Evolutionary conservation across 1,140 invertebrate genomes (phyloP).

Genomic region (Bombus cullumanus): DNA sequence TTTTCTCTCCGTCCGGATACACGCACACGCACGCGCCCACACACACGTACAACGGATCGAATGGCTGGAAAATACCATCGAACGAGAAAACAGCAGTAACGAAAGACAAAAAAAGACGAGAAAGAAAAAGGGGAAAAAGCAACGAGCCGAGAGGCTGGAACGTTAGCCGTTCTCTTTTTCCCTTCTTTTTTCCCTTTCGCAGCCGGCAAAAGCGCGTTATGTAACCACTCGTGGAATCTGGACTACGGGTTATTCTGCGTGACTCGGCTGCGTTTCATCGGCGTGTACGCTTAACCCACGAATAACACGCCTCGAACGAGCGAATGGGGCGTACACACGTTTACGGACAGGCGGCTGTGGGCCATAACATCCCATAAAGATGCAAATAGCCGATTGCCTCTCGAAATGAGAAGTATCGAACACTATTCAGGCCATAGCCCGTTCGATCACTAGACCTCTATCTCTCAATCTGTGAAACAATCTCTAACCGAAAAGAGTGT

Average conservation of each 20-base stretch:
- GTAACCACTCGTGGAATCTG: slow-evolving; percentile 3
- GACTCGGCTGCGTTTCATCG: slow-evolving; percentile 24
- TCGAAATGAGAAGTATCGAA: slow-evolving; percentile 66
- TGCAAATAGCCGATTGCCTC: slow-evolving; percentile 65
- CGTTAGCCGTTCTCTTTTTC: neutral
- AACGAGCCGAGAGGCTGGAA: slow-evolving; percentile 7
- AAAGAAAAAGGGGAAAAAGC: neutral
- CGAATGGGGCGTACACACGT: slow-evolving; percentile 49
- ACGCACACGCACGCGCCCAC: neutral
- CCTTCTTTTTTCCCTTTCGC: neutral
- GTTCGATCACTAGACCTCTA: slow-evolving; percentile 33
- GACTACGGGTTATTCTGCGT: neutral
- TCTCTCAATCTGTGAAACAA: neutral
- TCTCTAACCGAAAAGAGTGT: neutral
- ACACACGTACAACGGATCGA: neutral
- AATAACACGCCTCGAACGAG: slow-evolving; percentile 40
- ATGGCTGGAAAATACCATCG: neutral
- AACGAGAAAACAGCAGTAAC: neutral
- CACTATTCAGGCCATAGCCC: slow-evolving; percentile 39
- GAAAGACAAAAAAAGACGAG: neutral
- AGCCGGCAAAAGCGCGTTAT: neutral
- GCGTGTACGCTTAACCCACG: slow-evolving; percentile 49
- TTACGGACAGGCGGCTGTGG: slow-evolving; percentile 33
- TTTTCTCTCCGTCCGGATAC: neutral
- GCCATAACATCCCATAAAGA: slow-evolving; percentile 63